These are phyloP conservation scores for Eulithis prunata DNA, from an alignment of 2,888 invertebrate genomes.

Conservation along the genomic window DNA sequence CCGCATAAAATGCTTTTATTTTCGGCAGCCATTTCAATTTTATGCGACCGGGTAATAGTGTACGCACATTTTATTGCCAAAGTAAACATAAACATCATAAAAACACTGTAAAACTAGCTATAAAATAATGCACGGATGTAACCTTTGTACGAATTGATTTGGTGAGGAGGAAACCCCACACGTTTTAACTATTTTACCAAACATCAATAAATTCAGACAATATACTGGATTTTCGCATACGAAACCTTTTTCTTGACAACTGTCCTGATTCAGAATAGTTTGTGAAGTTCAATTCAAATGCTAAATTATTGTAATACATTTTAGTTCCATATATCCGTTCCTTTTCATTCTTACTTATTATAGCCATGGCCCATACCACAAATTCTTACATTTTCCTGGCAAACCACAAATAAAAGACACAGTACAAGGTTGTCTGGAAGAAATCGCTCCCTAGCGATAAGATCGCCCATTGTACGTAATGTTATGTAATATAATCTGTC, in stretches of 20 bases:
- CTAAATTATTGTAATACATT: not conserved
- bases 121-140: constrained; percentile 16
- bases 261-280: too few relatives aligned
- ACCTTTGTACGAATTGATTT: constrained; percentile 5
- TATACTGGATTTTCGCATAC: too few relatives aligned
- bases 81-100: constrained; percentile 41
- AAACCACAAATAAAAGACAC: not conserved
- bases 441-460: too few relatives aligned
- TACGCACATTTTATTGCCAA: constrained; percentile 27
- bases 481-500: too few relatives aligned
- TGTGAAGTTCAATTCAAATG: too few relatives aligned
- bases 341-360: not conserved
- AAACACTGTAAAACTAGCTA: constrained; percentile 33
- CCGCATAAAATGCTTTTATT: constrained; percentile 35
- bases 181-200: too few relatives aligned
- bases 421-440: too few relatives aligned
- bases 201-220: too few relatives aligned
- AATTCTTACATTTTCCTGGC: not conserved
- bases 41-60: constrained; percentile 30
- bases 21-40: constrained; percentile 34
- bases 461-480: too few relatives aligned
- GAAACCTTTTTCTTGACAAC: too few relatives aligned
- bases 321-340: not conserved
- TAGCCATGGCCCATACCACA: constrained; percentile 4
- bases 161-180: too few relatives aligned